A percentile compares a stretch with the other conserved stretches of the same genome.
Evolutionary conservation across 2,113 vertebrate species (phyloP).

Genomic region (Typhlomys cinereus): DNA sequence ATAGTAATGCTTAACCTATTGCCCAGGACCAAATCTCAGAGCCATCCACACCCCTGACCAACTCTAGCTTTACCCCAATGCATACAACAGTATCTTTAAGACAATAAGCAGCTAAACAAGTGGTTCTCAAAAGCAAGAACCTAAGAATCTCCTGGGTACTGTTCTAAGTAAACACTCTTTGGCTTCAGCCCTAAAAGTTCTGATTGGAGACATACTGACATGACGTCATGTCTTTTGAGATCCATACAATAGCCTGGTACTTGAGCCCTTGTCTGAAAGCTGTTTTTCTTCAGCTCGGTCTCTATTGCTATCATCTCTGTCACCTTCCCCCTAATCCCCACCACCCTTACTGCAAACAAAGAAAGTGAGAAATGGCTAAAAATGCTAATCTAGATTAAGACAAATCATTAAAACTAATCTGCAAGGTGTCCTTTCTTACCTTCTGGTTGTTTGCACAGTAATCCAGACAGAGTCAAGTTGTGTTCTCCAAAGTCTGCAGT

Average conservation of each 20-base stretch:
- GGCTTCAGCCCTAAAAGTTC: neutral
- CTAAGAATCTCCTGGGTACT: neutral
- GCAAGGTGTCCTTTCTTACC: neutral
- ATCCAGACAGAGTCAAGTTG: neutral
- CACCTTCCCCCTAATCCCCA: neutral
- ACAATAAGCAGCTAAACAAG: neutral
- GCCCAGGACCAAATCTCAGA: neutral
- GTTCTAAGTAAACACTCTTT: neutral
- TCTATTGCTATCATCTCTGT: neutral
- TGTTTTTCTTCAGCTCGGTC: neutral
- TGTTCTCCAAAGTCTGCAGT: neutral
- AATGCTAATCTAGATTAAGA: neutral
- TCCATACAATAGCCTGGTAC: neutral
- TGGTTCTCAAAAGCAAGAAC: neutral
- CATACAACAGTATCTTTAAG: neutral
- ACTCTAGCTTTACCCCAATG: neutral
- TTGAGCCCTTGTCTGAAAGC: neutral
- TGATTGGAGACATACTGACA: neutral
- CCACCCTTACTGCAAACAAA: neutral
- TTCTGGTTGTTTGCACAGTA: neutral
- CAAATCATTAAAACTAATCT: neutral
- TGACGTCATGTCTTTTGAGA: neutral
- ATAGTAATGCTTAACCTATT: neutral
- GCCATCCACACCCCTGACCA: neutral
- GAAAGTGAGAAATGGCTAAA: conserved; percentile 24